Percentiles rank a stretch among this genome's conserved stretches.
Conservation (phyloP, 2,888 invertebrate species). For the Tetragnatha montana region DNA sequence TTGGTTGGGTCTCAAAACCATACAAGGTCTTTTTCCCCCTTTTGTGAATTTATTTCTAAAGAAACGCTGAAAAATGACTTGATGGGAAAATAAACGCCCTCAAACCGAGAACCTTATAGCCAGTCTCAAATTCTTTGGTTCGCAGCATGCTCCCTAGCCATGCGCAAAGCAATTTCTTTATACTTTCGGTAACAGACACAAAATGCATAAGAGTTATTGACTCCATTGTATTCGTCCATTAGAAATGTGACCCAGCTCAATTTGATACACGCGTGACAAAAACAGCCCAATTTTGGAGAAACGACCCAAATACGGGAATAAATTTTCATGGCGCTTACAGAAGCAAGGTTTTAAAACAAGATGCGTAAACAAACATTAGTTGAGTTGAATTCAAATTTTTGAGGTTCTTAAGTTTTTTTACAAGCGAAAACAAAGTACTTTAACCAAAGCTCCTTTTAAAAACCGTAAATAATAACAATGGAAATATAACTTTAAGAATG, state of each 20-base stretch:
- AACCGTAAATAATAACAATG: too few relatives aligned
- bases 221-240: slow-evolving; percentile 2
- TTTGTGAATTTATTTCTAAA: neutral
- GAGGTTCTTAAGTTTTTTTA: too few relatives aligned
- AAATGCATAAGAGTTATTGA: neutral
- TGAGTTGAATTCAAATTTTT: too few relatives aligned
- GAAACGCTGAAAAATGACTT: neutral
- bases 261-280: slow-evolving; percentile 25
- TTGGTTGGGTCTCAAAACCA: neutral
- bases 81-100: neutral
- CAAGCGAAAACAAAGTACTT: too few relatives aligned
- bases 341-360: neutral
- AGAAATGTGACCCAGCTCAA: slow-evolving; percentile 17
- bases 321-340: neutral
- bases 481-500: too few relatives aligned
- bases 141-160: neutral
- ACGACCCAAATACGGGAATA: slow-evolving; percentile 11
- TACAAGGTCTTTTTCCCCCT: neutral
- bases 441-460: too few relatives aligned
- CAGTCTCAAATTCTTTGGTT: neutral
- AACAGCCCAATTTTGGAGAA: slow-evolving; percentile 18
- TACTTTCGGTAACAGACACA: neutral
- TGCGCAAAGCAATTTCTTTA: neutral
- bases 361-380: too few relatives aligned
- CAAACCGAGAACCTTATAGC: neutral